Conservation (phyloP, 37 sponge, comb jelly and placozoan genomes). For the Geodia barretti region DNA sequence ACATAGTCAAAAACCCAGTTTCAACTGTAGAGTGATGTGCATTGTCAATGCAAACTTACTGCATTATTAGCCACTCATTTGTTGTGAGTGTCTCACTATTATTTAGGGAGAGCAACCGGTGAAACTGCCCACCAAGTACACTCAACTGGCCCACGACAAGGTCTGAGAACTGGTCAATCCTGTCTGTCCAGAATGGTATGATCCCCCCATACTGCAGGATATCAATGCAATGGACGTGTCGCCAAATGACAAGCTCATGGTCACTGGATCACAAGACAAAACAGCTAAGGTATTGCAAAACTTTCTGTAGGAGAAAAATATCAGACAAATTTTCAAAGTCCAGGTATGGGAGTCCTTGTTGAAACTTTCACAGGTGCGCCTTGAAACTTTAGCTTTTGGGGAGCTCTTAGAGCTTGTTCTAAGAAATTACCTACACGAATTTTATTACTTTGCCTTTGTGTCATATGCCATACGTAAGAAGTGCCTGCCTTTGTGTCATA, state of each 20-base stretch:
- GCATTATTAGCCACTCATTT: too few species aligned
- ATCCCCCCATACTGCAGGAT: constrained; percentile 56
- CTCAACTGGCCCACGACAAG: constrained; percentile 85
- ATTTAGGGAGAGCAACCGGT: neutral
- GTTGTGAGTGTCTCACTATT: neutral
- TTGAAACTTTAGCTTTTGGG: too few species aligned
- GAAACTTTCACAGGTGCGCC: too few species aligned
- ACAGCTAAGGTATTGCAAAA: constrained; percentile 91
- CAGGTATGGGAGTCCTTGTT: too few species aligned
- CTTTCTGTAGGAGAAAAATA: neutral
- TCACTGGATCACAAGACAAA: constrained; percentile 92
- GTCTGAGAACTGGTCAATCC: constrained; percentile 48
- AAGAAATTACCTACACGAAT: too few species aligned
- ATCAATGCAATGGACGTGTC: constrained; percentile 93
- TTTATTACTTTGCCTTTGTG: neutral
- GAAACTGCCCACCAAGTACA: constrained; percentile 60
- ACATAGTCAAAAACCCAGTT: too few species aligned
- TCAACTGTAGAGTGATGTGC: too few species aligned
- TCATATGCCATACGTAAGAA: too few species aligned
- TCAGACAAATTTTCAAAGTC: neutral
- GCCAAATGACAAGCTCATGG: constrained; percentile 95
- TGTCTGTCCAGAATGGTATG: neutral
- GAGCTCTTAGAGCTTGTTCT: too few species aligned
- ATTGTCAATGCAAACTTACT: too few species aligned
- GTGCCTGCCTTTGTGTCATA: too few species aligned